Base-by-base conservation (phyloP, 1,140 invertebrate genomes). In the Kradibia gibbosae region DNA sequence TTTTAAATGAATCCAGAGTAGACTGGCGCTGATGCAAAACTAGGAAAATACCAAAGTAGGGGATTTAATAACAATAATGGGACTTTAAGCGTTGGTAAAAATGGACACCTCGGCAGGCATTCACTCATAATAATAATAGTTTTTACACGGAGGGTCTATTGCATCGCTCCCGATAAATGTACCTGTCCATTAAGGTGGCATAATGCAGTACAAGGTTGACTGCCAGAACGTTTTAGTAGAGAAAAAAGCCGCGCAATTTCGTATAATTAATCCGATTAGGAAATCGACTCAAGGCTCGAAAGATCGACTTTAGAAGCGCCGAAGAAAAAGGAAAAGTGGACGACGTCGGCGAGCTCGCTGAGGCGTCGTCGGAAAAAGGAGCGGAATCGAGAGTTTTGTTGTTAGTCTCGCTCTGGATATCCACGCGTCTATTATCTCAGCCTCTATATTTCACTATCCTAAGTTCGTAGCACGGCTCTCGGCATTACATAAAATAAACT, bases 401-500 rank as follows among this genome's bases (percentile, higher is more conserved):
- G n/a, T n/a, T n/a, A 17, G 10, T 53, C 22, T 53, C 10, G 5
- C 13, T 53, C 22, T 53, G 20, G 31, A 36, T 28, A 31, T 70
- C 17, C 17, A 36, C 36, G 15, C 3, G 0, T 48, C 67, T 71
- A 36, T 71, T 17, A 53, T 22, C 22, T 53, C 45, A 48, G 45
- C 45, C 17, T 48, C 17, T 48, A 48, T 17, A 11, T 48, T 53
- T 17, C 50, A 15, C 25, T 31, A 62, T 34, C 42, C 45, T 31
- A 62, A 45, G 60, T 10, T 10, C 13, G 10, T 3, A 34, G 25
- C 50, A 31, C 13, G 39, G 0, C 36, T 34, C 13, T 39, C 31
- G 15, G 75, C 71, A 85, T 87, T 87, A 85, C 84, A 84, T 85
- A 86, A 88, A 87, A 73, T 86, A 87, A 86, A 87, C 85, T 87